These are phyloP conservation scores for Lysandra bellargus DNA, from an alignment of 2,888 invertebrate species.

Conservation along the genomic window DNA sequence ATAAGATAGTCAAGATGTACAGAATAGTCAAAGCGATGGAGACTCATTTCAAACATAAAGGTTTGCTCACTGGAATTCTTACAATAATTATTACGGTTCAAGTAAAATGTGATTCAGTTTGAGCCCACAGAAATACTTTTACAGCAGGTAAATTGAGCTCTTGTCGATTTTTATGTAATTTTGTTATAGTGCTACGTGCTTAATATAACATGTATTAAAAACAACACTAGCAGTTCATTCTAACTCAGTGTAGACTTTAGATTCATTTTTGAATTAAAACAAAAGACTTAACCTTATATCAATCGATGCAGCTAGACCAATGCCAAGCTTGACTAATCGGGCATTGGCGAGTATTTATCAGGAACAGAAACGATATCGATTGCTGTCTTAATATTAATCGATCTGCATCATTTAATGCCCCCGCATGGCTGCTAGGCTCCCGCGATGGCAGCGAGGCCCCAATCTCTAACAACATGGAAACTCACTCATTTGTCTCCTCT, in stretches of 20 bases:
- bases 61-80: not conserved
- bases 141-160: too few species aligned
- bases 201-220: too few species aligned
- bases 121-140: too few species aligned
- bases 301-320: not conserved
- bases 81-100: not conserved
- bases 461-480: slow-evolving; percentile 56
- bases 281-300: too few species aligned
- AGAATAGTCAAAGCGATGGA: slow-evolving; percentile 60
- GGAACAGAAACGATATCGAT: slow-evolving; percentile 17
- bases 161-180: too few species aligned
- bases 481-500: slow-evolving; percentile 71
- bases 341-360: not conserved
- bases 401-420: slow-evolving; percentile 59
- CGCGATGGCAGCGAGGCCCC: slow-evolving; percentile 26
- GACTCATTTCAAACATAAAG: slow-evolving; percentile 46
- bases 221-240: too few species aligned
- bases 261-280: too few species aligned
- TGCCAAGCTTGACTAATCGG: not conserved
- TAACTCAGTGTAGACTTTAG: too few species aligned
- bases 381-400: slow-evolving; percentile 35
- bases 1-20: slow-evolving; percentile 76
- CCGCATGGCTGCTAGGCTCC: slow-evolving; percentile 34
- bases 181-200: too few species aligned
- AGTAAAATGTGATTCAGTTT: not conserved